These are phyloP conservation scores for Paralichthys olivaceus DNA, from an alignment of 2,113 vertebrate genomes.

Conservation along the genomic window DNA sequence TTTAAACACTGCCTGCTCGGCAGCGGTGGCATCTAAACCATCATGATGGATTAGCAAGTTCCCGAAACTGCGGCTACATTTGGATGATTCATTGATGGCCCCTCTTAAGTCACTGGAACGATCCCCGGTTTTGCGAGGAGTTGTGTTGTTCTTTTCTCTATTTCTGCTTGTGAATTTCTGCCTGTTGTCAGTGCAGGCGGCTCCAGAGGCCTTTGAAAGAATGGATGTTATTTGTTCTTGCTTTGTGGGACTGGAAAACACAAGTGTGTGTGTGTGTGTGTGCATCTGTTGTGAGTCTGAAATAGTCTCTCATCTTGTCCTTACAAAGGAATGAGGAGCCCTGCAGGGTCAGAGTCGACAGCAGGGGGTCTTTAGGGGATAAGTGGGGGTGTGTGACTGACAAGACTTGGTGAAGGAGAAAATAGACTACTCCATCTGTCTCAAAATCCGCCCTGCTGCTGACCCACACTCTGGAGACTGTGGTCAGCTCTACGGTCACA, in stretches of 20 bases:
- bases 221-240: not conserved
- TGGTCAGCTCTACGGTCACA: slow-evolving; percentile 68
- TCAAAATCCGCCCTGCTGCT: slow-evolving; percentile 63
- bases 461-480: slow-evolving; percentile 56
- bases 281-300: slow-evolving; percentile 82
- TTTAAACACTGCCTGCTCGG: not conserved
- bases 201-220: not conserved
- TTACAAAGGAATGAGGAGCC: slow-evolving; percentile 80
- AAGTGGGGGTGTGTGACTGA: slow-evolving; percentile 43
- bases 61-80: not conserved
- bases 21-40: not conserved
- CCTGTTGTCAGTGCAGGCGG: not conserved
- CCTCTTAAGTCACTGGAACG: not conserved
- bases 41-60: slow-evolving; percentile 5
- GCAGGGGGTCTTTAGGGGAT: slow-evolving; percentile 52
- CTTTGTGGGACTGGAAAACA: slow-evolving; percentile 35
- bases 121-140: not conserved
- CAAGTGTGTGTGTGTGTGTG: slow-evolving; percentile 64
- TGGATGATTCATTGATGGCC: not conserved
- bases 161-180: not conserved
- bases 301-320: slow-evolving; percentile 80
- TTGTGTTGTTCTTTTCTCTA: not conserved
- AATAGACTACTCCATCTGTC: slow-evolving; percentile 84
- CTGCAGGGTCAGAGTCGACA: slow-evolving; percentile 59
- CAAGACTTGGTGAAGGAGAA: slow-evolving; percentile 76